Conservation (phyloP, 1,140 invertebrate genomes). For the Delia radicum region DNA sequence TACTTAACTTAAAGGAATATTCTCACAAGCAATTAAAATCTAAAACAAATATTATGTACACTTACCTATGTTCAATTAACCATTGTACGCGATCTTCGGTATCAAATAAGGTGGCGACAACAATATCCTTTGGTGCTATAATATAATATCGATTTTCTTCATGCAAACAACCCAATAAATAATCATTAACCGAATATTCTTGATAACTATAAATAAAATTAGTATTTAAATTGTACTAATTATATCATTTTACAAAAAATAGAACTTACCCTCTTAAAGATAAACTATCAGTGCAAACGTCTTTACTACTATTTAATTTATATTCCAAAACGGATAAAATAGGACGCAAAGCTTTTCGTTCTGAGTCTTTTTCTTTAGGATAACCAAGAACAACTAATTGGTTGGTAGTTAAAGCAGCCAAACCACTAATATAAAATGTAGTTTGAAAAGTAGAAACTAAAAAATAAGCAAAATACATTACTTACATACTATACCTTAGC, state of each 20-base stretch:
- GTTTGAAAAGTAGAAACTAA: slow-evolving; percentile 82
- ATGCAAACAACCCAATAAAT: slow-evolving; percentile 82
- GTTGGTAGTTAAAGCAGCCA: slow-evolving; percentile 73
- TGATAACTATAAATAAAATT: slow-evolving; percentile 71
- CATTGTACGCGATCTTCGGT: slow-evolving; percentile 90
- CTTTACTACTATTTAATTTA: slow-evolving; percentile 69
- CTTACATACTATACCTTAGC: background rate
- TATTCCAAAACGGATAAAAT: slow-evolving; percentile 86
- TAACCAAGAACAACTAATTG: slow-evolving; percentile 80
- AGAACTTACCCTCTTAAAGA: slow-evolving; percentile 57
- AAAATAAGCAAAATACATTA: slow-evolving; percentile 34
- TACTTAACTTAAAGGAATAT: no score
- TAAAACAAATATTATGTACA: background rate
- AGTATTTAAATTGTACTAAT: background rate
- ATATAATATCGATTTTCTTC: slow-evolving; percentile 93
- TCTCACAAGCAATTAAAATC: no score
- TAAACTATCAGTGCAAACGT: slow-evolving; percentile 82
- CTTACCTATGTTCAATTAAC: slow-evolving; percentile 74
- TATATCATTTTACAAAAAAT: background rate
- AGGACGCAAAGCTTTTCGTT: slow-evolving; percentile 74
- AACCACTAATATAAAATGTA: slow-evolving; percentile 88
- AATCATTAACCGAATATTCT: slow-evolving; percentile 89
- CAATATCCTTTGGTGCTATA: slow-evolving; percentile 92
- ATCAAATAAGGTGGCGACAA: slow-evolving; percentile 87
- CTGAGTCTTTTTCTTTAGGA: slow-evolving; percentile 67